These are phyloP conservation scores for Hirtodrosophila duncani DNA, from an alignment of 2,888 invertebrate genomes.

Conservation along the genomic window DNA sequence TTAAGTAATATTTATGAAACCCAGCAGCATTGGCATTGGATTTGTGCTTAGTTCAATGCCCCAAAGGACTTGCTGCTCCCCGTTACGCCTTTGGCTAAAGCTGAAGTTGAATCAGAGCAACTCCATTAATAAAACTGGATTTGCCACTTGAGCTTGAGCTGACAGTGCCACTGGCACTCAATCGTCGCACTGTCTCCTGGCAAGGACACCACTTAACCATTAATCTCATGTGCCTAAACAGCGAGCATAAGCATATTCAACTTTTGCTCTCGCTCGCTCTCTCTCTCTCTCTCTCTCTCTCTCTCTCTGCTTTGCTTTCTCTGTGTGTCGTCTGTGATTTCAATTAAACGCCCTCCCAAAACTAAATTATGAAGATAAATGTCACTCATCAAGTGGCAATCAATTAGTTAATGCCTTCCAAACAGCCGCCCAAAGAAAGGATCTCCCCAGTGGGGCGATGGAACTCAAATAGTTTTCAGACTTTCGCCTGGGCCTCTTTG, in stretches of 20 bases:
- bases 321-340: slow-evolving; percentile 52
- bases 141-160: slow-evolving; percentile 46
- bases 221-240: slow-evolving; percentile 35
- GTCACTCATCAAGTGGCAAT: slow-evolving; percentile 66
- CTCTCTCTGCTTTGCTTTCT: slow-evolving; percentile 1
- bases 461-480: slow-evolving; percentile 19
- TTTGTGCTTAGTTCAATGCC: too few species aligned
- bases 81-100: slow-evolving; percentile 18
- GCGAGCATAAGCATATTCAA: slow-evolving; percentile 28
- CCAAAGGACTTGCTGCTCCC: slow-evolving; percentile 14
- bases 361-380: slow-evolving; percentile 64
- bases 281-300: not conserved
- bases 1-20: slow-evolving; percentile 68
- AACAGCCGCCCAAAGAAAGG: slow-evolving; percentile 2
- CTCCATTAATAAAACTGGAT: slow-evolving; percentile 63
- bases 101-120: slow-evolving; percentile 9
- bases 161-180: slow-evolving; percentile 24
- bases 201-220: slow-evolving; percentile 29
- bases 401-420: slow-evolving; percentile 61
- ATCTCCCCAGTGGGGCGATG: slow-evolving; percentile 10
- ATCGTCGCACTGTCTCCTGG: not conserved
- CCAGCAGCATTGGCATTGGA: slow-evolving; percentile 37
- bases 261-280: not conserved
- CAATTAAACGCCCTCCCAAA: slow-evolving; percentile 51
- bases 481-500: not conserved